Evolutionary conservation across 1,140 invertebrate species (phyloP), one percentile per base, ranked within the genome.

Genomic region (Saccostrea echinata): DNA sequence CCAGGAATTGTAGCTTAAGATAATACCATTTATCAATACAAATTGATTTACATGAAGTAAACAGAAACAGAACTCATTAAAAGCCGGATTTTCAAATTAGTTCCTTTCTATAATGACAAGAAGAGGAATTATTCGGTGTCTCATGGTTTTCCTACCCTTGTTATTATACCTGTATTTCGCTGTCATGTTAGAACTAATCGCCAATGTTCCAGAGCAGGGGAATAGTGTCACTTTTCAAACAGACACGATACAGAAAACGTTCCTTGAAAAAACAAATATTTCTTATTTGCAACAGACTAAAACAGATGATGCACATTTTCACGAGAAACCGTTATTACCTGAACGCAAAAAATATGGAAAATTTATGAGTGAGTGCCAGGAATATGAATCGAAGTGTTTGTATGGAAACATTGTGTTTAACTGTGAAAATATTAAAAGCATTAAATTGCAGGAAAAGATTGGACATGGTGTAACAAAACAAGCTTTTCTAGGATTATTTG

Each of bases 401-500:
- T 16, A 76, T 27, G 8, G 8, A 21, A 83, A 83, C 11, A 21
- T 1, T n/a, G 12, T 51, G 8, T 92, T 92, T 30, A 93, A 93
- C 86, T 94, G 94, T 84, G 89, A 91, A 27, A 93, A 94, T 76
- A 92, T 94, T 27, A 89, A 93, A 71, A 33, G 88, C 13, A 92
- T 94, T n/a, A 88, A 89, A 80, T 68, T 94, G 9, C 90, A 90
- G 82, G 90, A 90, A 43, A 93, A 94, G 87, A 91, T 94, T 4
- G 94, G 94, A 13, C 93, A 93, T 86, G 94, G 94, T 1, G 93
- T 94, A 11, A 93, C 94, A 1, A 94, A 94, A 89, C 94, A 94
- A 84, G 91, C 93, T 0, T 93, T 92, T 84, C 86, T 92, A 4
- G 94, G 91, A 11, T 84, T 90, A 21, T 92, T 90, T 76, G 85